Evolutionary conservation across 2,888 invertebrate genomes (phyloP).

Genomic region (Drosophila cyrtoloma): DNA sequence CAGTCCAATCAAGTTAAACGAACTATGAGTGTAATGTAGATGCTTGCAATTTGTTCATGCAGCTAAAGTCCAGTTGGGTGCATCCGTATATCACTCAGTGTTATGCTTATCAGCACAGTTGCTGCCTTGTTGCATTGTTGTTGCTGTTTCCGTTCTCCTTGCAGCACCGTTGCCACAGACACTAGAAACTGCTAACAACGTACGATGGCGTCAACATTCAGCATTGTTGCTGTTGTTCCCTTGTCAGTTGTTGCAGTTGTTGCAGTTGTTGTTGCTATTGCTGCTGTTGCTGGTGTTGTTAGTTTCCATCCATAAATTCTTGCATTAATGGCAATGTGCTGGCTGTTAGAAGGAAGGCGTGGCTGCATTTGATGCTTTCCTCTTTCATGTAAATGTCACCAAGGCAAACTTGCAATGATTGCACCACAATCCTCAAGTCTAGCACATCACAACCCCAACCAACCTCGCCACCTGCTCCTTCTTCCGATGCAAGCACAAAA

Average conservation of each 20-base stretch:
- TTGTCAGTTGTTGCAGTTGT: constrained; percentile 34
- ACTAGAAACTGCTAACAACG: constrained; percentile 78
- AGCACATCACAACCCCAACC: neutral
- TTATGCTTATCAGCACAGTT: constrained; percentile 77
- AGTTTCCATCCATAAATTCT: constrained; percentile 77
- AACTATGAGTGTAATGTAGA: neutral
- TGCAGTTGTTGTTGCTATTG: constrained; percentile 20
- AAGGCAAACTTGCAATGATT: constrained; percentile 63
- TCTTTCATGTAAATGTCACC: constrained; percentile 71
- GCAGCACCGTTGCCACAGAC: constrained; percentile 45
- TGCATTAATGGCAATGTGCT: constrained; percentile 71
- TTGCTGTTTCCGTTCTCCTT: constrained; percentile 45
- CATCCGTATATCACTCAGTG: constrained; percentile 74
- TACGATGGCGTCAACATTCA: constrained; percentile 73
- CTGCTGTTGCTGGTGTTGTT: constrained; percentile 52
- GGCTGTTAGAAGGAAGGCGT: constrained; percentile 44
- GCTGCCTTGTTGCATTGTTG: constrained; percentile 61
- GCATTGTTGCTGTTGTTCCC: constrained; percentile 46
- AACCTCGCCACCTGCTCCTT: neutral
- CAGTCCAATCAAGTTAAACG: neutral
- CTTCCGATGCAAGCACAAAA: constrained; percentile 9
- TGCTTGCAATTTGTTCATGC: constrained; percentile 13
- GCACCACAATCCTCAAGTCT: constrained; percentile 24
- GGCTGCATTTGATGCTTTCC: constrained; percentile 71
- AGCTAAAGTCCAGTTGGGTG: constrained; percentile 27